Evolutionary conservation across 2,797 vertebrate species (phyloP), one percentile per base, ranked within the genome.

Genomic region (Typhlichthys eigenmanni): DNA sequence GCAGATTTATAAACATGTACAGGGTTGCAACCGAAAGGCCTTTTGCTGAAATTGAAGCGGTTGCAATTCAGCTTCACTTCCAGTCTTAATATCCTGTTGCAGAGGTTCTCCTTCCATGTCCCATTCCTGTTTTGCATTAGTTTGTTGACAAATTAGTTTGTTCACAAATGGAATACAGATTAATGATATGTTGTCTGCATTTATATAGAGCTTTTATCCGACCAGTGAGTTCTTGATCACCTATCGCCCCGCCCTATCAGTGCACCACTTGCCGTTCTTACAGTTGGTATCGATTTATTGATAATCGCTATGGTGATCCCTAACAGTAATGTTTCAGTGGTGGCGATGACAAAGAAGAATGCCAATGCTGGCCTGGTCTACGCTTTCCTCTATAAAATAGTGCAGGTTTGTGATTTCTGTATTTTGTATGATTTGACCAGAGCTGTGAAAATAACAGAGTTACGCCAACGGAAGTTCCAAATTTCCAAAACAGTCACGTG

Each of bases 271-370:
- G 24, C 24, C 3, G 24, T 2, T 24, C 24, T 24, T 24, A 24
- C 24, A 3, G 24, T 24, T 24, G 54, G 38, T 16, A 45, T 13
- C 16, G 51, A 13, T 49, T 8, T 50, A 47, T 52, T 17, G 47
- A 56, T 64, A 60, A 24, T 8, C 43, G 12, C 12, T 47, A 10
- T 65, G 13, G 12, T 60, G 74, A n/a, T 82, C 75, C 87, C 90
- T 90, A 87, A 92, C 87, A 24, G 16, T 68, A 48, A 4, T 38
- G 64, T 55, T 56, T 60, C 72, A 94, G 93, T 94, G 88, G 93
- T 94, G 71, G 93, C 93, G 1, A 86, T 93, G 81, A 94, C 93
- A 7, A 94, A 92, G 87, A 94, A 92, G 87, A 94, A 94, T 51
- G 89, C 90, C 66, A 94, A 94, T 12, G 93, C 92, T 62, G 92